A percentile compares a stretch with the other conserved stretches of the same genome.
These are phyloP conservation scores for Mobula birostris DNA, from an alignment of 2,113 vertebrate genomes.

Conservation along the genomic window DNA sequence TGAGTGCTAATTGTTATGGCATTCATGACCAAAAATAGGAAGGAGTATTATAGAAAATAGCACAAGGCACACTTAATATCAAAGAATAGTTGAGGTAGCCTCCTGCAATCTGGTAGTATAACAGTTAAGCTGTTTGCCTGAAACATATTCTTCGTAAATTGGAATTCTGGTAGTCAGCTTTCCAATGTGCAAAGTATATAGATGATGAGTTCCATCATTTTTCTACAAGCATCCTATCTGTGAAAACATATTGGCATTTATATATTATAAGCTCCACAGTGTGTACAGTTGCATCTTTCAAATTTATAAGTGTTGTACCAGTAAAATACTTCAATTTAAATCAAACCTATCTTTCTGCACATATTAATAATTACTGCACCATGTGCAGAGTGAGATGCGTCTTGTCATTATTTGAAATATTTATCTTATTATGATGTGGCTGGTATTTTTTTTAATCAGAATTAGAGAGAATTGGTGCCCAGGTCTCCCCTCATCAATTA, in stretches of 20 bases:
- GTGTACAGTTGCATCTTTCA: background rate
- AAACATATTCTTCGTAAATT: background rate
- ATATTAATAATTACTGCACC: background rate
- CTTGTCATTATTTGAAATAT: background rate
- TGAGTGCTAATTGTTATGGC: too few relatives aligned
- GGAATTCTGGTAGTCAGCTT: constrained; percentile 2
- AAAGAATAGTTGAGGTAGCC: background rate
- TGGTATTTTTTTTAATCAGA: background rate
- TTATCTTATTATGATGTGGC: background rate
- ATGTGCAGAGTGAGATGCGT: too few relatives aligned
- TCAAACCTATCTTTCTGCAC: background rate
- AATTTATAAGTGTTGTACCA: background rate
- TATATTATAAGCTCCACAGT: background rate
- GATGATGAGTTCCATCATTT: constrained; percentile 12
- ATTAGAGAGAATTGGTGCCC: background rate
- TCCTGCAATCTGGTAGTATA: background rate
- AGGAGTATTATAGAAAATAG: too few relatives aligned
- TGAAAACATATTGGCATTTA: constrained; percentile 23
- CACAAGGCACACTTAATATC: background rate
- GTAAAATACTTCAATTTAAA: background rate
- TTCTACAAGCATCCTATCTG: constrained; percentile 8
- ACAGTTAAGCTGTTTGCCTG: background rate
- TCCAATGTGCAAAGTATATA: background rate
- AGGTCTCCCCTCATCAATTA: background rate
- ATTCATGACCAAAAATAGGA: background rate